Evolutionary conservation across 37 sponge, comb jelly and placozoan species (phyloP), one percentile per base, ranked within the genome.

Genomic region (Crambe crambe): DNA sequence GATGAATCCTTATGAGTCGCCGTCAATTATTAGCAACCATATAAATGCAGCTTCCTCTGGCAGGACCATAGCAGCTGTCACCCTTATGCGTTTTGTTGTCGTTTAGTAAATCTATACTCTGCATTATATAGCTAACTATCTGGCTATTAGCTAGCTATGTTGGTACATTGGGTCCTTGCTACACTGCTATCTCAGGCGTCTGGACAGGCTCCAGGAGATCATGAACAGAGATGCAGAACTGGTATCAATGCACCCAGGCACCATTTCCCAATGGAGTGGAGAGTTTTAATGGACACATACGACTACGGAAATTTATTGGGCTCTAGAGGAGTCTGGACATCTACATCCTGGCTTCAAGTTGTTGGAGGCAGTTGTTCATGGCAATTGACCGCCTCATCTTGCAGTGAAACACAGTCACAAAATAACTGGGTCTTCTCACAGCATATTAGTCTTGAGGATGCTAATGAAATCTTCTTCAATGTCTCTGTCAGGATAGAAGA

Each of bases 391-490:
- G 61, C 61, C 5, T 60, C 21, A 5, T 5, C 23, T n/a, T 26
- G 6, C 27, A 60, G 26, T 6, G n/a, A n/a, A n/a, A 60, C 61
- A 26, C n/a, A 9, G 4, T 9, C 42, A 39, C 71, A 70, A 40
- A 40, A 70, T 39, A 70, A 70, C 71, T 70, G 71, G 71, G 35
- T 70, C 26, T 70, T 70, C 41, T 40, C 71, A 37, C 71, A 70
- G 42, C 38, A 41, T 26, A 40, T 70, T 40, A 2, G 42, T 17
- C 38, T 39, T 20, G 5, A 40, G 2, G 15, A 37, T 5, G 40
- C 71, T 35, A 40, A 2, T 20, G 71, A 70, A 39, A 26, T 70
- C 26, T 70, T 41, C 42, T 37, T 70, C 26, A 70, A 70, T 40
- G n/a, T 70, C 22, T 26, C 71, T 40, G 61, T 60, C 6, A 60